Evolutionary conservation across 2,113 vertebrate genomes (phyloP), one percentile per base, ranked within the genome.

Genomic region (Nycticorax nycticorax): DNA sequence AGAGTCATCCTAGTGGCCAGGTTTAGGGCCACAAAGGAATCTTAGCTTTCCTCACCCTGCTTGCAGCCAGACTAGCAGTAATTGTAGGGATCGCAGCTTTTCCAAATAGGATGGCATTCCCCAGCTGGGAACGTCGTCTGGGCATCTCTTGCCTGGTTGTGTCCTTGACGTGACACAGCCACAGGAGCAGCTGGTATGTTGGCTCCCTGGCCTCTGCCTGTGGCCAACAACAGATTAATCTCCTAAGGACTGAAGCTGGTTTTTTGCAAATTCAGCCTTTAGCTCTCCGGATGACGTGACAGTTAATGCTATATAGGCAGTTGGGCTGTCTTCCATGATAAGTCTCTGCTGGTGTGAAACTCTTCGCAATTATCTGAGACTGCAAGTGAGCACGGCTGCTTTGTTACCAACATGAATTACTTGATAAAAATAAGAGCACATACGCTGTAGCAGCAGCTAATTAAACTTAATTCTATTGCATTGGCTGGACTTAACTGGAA

Each of bases 211-310:
- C 78, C 37, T 88, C 33, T 92, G 11, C 41, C 41, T 74, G 21
- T 55, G n/a, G 30, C 71, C 41, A 73, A 13, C 33, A 45, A 24
- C 18, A 91, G 22, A 57, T 73, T 30, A 48, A 75, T 55, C 28
- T 77, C 7, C 52, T 69, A 12, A 32, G 60, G 48, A 32, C n/a
- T 64, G 35, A 90, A 79, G 24, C 13, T 41, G 6, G 0, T 64
- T 64, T 55, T 56, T 75, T 60, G 15, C 32, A 12, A 48, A n/a
- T 93, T 89, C 43, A 87, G 32, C 33, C 53, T 66, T 56, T 66
- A 47, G 39, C 21, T 68, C 0, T 78, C 16, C 0, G 0, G 24
- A 28, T 82, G 33, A 56, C 1, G 0, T 55, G 41, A 50, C 63
- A 33, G 6, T 60, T 91, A 64, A 20, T 5, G 2, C 9, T 74